Base-by-base conservation (phyloP, 1,140 invertebrate genomes). In the Drosophila virilis region DNA sequence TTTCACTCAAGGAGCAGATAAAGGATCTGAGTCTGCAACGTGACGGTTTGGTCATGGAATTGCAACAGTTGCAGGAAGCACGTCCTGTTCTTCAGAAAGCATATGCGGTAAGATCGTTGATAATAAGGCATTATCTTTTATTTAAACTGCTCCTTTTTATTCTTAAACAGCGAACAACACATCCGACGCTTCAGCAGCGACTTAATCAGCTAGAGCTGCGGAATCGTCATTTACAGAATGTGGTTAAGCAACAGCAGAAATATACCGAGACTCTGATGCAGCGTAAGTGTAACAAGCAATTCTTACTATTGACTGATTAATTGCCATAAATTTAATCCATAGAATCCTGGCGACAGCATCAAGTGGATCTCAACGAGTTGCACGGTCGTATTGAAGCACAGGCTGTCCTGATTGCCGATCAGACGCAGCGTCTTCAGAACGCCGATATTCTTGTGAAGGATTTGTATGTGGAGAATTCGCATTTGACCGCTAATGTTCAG, bases 401-500 rank as follows among this genome's bases (percentile, higher is more conserved):
- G 57, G 94, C 95, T 77, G 94, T 95, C 42, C 94, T 94, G 77
- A 83, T 96, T 6, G 93, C 95, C 35, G 93, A 95, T 45, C 95
- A 96, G 80, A 93, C 94, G 55, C 93, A 95, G 85, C 95, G 94
- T 65, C 92, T 97, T 59, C 94, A 94, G n/a, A 94, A 94, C 78
- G 94, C 95, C 38, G 96, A 97, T 92, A 92, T 96, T 72, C 92
- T 97, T 6, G 95, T 96, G 1, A 96, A 96, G 92, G 96, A 97
- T 91, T 92, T 97, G 15, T 97, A 96, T 85, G 94, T 96, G n/a
- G 96, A 97, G 92, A 97, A 97, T 93, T 95, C 96, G 32, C 95
- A 95, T 90, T 92, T 97, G 65, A 94, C 94, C 12, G 94, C 94
- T 6, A 94, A 93, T 22, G 93, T 95, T n/a, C 94, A 95, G 83